Evolutionary conservation across 2,113 vertebrate species (phyloP), one percentile per base, ranked within the genome.

Genomic region (Callipepla californica): DNA sequence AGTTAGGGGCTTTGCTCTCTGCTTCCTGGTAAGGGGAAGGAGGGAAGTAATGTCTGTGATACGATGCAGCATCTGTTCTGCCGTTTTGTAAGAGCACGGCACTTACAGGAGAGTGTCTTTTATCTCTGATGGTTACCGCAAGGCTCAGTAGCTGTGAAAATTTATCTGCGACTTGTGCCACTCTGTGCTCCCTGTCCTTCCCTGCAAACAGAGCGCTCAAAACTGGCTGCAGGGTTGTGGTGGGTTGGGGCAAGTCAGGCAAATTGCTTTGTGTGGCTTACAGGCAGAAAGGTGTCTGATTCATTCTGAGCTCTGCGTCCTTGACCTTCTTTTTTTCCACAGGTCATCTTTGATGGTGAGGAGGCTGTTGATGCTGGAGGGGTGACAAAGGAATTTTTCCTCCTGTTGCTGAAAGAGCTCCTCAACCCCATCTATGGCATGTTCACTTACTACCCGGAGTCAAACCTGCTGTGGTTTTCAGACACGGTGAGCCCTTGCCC

Each of bases 331-430:
- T 76, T 36, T 36, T 90, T 85, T 17, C 91, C 94, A 1, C 92
- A 99, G 99, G 99, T 99, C 73, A 99, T 99, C 95, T 99, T 99
- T 93, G 99, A 99, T 72, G 99, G 99, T 7, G 99, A 99, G 94
- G 99, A 99, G 96, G 99, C 98, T 6, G 98, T 99, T 48, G 99
- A 99, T 28, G 99, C 98, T 55, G 99, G 99, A 8, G 99, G 99
- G 32, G 98, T 99, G 21, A 99, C 99, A 44, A 99, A 99, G 93
- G 99, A 99, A 94, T 99, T 99, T 96, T 99, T 99, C 96, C 98
- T 99, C 62, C 96, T 99, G 87, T 97, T 99, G 68, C 95, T 99
- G 23, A 99, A 99, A 97, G 99, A 99, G 87, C 98, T 99, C 70
- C 96, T 99, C 97, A 99, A 99, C 97, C 99, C 99, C 8, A 98